Base-by-base conservation (phyloP, 2,797 vertebrate species). In the Phoebastria nigripes region DNA sequence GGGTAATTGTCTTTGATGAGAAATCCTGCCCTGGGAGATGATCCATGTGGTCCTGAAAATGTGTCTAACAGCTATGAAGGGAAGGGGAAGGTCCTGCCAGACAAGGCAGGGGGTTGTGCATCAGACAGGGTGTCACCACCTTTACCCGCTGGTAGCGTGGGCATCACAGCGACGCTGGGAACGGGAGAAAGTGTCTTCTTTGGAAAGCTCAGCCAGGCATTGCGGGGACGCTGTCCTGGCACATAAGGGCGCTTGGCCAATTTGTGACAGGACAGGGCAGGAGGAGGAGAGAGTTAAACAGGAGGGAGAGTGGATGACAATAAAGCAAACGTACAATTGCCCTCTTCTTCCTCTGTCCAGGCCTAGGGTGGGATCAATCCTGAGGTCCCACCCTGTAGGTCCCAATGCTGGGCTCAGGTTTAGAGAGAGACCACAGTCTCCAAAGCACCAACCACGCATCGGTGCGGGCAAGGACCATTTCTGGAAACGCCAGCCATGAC, bases 371-470 rank as follows among this genome's bases (percentile, higher is more conserved):
- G 28, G 20, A 44, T 44, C 47, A 76, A 37, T 29, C 31, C 37
- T 9, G 49, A 58, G 16, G 26, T 82, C 42, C 22, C 6, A 18
- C 15, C 2, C 31, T 12, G 11, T 8, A 39, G 10, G 31, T 42
- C 56, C n/a, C 51, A 69, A 18, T 1, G 2, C 26, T n/a, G 49
- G 7, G 17, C 12, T 58, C 39, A 44, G 17, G 26, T 19, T 47
- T 24, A 26, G 33, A 65, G 42, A 74, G 18, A 12, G 8, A 51
- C 6, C 33, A 46, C 41, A 42, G 25, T 11, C 33, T 78, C 29
- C 21, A 9, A 66, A 61, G 66, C 18, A 15, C 42, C 25, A 39
- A 15, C 15, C 33, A 52, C 1, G 0, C 3, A 2, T 12, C 0
- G 0, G 4, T 33, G 44, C 2, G 2, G 20, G 28, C 59, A 31